Evolutionary conservation across 2,888 invertebrate genomes (phyloP), one percentile per base, ranked within the genome.

Genomic region (Hirtodrosophila alboralis): DNA sequence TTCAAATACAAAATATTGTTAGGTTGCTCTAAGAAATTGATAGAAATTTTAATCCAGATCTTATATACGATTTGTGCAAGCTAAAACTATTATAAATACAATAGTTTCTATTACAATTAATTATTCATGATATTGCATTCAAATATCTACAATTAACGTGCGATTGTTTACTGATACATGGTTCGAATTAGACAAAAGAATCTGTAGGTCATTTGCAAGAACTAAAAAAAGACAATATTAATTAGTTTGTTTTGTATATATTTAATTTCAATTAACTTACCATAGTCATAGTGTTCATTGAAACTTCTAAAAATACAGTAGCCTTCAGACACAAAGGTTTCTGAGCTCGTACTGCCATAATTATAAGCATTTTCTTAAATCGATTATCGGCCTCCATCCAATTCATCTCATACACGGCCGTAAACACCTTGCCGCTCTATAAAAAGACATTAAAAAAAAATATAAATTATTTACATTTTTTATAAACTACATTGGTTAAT

Each of bases 101-200:
- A 18, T 18, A 18, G 2, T 2, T 18, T 18, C 18, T 18, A 0
- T 18, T 1, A 18, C 18, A 18, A 18, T 18, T 4, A 18, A 2
- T 5, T 4, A 18, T 18, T 5, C 18, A 4, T 3, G 5, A 18
- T 4, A 5, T 18, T 18, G 18, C n/a, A n/a, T n/a, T n/a, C n/a
- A n/a, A n/a, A n/a, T n/a, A 21, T 21, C 5, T 21, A 4, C 18
- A 21, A 21, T 21, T 21, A 31, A 10, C n/a, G n/a, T n/a, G n/a
- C 8, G n/a, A 1, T 13, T 9, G 0, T 18, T 65, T 52, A 75
- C 34, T 58, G 57, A 28, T 87, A 88, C 79, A 87, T 87, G 0
- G 86, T 86, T 0, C 86, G 71, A 33, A 87, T 54, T 0, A 73
- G 36, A 4, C 86, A 75, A 30, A 84, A 87, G 62, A 86, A 88